phyloP scores from a whole-genome alignment of 2,888 invertebrate species.

The Lacanobia wlatinum region DNA sequence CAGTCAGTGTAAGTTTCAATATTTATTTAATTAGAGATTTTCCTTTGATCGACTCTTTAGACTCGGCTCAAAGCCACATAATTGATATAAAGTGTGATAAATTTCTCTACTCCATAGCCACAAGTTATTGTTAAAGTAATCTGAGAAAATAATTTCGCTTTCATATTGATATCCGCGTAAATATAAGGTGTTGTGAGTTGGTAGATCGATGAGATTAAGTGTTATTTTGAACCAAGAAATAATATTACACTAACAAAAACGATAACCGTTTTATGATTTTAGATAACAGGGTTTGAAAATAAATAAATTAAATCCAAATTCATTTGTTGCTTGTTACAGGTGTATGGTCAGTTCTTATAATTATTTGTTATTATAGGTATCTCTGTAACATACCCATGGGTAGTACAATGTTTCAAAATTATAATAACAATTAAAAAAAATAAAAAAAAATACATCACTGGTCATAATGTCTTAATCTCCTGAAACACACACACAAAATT shows the following conservation, averaged over 20 bases:
- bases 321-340: no score
- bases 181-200: constrained; percentile 6
- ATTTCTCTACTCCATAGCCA: constrained; percentile 25
- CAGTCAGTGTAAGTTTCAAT: constrained; percentile 33
- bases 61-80: constrained; percentile 15
- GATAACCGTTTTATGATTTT: background rate
- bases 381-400: no score
- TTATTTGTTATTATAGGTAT: no score
- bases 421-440: no score
- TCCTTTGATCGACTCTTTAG: constrained; percentile 22
- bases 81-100: constrained; percentile 38
- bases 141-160: constrained; percentile 34
- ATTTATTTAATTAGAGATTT: constrained; percentile 37
- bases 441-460: no score
- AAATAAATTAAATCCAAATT: no score
- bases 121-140: constrained; percentile 42
- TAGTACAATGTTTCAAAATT: no score
- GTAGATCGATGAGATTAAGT: background rate
- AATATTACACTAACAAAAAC: background rate
- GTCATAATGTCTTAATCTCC: background rate
- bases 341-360: no score
- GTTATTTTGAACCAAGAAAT: background rate
- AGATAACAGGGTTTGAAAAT: no score
- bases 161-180: constrained; percentile 29
- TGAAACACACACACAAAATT: background rate